Evolutionary conservation across 2,888 invertebrate species (phyloP).

Genomic region (Leptinotarsa rubiginosa): DNA sequence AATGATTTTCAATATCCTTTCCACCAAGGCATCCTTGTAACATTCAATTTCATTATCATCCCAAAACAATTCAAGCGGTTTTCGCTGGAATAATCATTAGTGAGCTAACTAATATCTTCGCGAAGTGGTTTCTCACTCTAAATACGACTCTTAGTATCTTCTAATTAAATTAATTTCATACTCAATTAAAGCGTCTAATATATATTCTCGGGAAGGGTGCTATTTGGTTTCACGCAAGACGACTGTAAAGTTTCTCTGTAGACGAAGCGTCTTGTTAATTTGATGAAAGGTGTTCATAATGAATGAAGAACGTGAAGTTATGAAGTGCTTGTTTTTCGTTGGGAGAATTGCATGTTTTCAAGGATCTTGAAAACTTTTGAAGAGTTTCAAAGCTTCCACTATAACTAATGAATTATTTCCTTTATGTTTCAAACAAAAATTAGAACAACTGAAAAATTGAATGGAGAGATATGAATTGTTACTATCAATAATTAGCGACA

Average conservation of each 20-base stretch:
- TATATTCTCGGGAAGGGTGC: neutral
- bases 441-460: neutral
- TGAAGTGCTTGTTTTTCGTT: neutral
- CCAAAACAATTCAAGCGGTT: neutral
- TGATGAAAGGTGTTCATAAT: neutral
- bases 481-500: too few relatives aligned
- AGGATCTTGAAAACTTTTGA: neutral
- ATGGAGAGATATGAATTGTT: too few relatives aligned
- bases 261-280: neutral
- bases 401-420: neutral
- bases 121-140: neutral
- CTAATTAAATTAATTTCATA: conserved; percentile 13
- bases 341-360: neutral
- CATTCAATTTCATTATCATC: neutral
- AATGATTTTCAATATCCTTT: neutral
- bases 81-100: neutral
- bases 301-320: neutral
- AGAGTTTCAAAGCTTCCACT: neutral
- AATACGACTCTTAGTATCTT: neutral
- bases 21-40: neutral
- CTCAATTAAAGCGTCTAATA: conserved; percentile 13
- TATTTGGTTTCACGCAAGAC: conserved; percentile 15
- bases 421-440: neutral
- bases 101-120: neutral
- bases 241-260: conserved; percentile 1